Evolutionary conservation across 2,113 vertebrate genomes (phyloP), one percentile per base, ranked within the genome.

Genomic region (Bubo blakistoni): DNA sequence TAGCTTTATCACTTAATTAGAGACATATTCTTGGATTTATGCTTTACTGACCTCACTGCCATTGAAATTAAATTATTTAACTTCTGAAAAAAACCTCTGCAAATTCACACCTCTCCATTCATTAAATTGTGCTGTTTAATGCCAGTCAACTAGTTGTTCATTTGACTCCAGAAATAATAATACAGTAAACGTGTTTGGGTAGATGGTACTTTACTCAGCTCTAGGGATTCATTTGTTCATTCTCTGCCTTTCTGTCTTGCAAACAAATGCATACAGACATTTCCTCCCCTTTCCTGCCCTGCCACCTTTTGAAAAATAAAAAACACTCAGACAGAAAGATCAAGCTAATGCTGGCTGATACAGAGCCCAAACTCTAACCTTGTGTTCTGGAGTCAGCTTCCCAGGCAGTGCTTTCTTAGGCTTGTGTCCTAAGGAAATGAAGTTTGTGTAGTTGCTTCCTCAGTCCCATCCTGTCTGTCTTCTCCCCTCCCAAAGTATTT

Each of bases 1-100:
- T 97, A 98, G 73, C 86, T 88, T 74, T 85, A 86, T 81, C 94
- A 67, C 79, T 93, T 87, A 94, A 96, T 97, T 96, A 97, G 73
- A 94, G 86, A 78, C 65, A 81, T 76, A 86, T 91, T 96, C 81
- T 82, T 92, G 52, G 81, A 96, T 97, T 96, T 92, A 89, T 95
- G 74, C 42, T 84, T 93, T 93, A 58, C 44, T 94, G 85, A 71
- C 77, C 77, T 97, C 62, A 59, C 34, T 88, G 70, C 86, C 51
- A 67, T 71, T 72, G 82, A 97, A 97, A 96, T 38, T 20, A 89
- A 89, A 92, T 63, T 83, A 87, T 93, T 95, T 90, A 92, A 92
- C n/a, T 88, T 94, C 55, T 90, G 49, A 14, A 74, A 81, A 94
- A 79, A 46, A 4, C 4, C 40, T 92, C 24, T 34, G 16, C 16